phyloP scores from a whole-genome alignment of 2,797 vertebrate species.

The Eospalax fontanierii region DNA sequence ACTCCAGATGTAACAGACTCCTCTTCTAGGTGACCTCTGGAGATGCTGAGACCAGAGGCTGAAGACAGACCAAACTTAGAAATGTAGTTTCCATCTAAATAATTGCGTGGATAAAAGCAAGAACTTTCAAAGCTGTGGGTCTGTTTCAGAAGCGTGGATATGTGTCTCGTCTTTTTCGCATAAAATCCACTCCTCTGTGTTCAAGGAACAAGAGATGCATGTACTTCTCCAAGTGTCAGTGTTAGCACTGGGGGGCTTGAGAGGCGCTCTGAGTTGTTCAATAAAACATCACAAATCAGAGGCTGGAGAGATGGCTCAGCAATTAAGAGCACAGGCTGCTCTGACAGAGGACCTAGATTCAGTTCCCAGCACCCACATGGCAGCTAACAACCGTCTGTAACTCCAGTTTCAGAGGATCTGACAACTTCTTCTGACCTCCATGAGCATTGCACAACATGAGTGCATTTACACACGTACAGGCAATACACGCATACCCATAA shows the following conservation, averaged over 20 bases:
- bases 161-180: neutral
- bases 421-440: no score
- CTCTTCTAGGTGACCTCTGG: constrained; percentile 40
- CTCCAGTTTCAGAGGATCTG: no score
- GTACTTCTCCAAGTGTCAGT: neutral
- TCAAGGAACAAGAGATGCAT: constrained; percentile 5
- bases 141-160: neutral
- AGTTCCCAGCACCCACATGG: no score
- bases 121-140: neutral
- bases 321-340: no score
- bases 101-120: constrained; percentile 28
- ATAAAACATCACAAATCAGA: constrained; percentile 1
- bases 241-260: neutral
- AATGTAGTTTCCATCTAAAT: constrained; percentile 25
- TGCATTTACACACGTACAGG: no score
- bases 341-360: no score
- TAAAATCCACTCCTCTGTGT: neutral
- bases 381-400: no score
- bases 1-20: neutral
- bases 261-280: neutral
- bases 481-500: no score
- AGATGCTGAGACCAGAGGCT: constrained; percentile 25
- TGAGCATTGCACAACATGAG: no score
- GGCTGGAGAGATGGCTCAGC: no score
- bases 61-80: constrained; percentile 15